Conservation (phyloP, 2,888 invertebrate genomes). For the Chamaedrilus cognettii region DNA sequence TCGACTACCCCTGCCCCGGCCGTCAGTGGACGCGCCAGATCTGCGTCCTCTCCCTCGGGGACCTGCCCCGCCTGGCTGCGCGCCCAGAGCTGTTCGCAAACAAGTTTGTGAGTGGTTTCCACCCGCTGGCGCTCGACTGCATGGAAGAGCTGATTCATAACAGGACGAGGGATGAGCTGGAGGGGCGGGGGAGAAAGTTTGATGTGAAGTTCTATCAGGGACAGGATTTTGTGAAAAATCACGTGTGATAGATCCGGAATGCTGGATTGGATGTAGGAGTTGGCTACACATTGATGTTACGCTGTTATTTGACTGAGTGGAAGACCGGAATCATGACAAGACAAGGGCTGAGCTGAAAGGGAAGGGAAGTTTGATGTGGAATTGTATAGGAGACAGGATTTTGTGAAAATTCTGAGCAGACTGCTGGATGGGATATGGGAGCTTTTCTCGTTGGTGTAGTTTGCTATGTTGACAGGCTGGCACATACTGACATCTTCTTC, state of each 20-base stretch:
- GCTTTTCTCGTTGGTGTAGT: too few relatives aligned
- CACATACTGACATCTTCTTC: too few relatives aligned
- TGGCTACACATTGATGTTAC: too few relatives aligned
- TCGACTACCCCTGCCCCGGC: conserved; percentile 42
- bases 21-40: not conserved
- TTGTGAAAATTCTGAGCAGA: too few relatives aligned
- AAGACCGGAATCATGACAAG: too few relatives aligned
- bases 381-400: too few relatives aligned
- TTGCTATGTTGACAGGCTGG: too few relatives aligned
- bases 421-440: too few relatives aligned
- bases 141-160: conserved; percentile 45
- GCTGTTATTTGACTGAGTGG: too few relatives aligned
- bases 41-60: not conserved
- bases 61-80: not conserved
- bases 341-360: too few relatives aligned
- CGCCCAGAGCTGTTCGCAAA: conserved; percentile 1
- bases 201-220: conserved; percentile 8
- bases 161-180: conserved; percentile 32
- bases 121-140: conserved; percentile 41
- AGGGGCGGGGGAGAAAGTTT: not conserved
- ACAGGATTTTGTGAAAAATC: conserved; percentile 4
- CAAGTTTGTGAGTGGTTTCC: not conserved
- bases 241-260: conserved; percentile 4
- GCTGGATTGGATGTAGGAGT: too few relatives aligned
- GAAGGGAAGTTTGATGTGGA: too few relatives aligned